Evolutionary conservation across 2,888 invertebrate genomes (phyloP).

Genomic region (Anticlea derivata): DNA sequence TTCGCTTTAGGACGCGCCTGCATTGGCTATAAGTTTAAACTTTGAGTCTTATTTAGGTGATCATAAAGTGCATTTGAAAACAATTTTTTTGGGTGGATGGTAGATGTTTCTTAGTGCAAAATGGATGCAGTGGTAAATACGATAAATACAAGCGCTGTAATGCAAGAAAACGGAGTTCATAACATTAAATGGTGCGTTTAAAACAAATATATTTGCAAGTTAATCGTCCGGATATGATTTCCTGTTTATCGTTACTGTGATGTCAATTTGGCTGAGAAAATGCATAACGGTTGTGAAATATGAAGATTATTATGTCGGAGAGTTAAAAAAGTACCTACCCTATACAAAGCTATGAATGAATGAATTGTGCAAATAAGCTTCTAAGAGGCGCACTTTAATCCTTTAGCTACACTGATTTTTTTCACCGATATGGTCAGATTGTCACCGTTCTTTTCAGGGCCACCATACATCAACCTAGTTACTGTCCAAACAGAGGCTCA

Average conservation of each 20-base stretch:
- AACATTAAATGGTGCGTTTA: conserved; percentile 67
- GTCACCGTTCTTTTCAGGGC: too few relatives aligned
- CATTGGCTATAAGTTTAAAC: background rate
- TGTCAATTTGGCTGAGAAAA: conserved; percentile 28
- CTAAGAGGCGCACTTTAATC: too few relatives aligned
- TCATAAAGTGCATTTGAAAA: conserved; percentile 10
- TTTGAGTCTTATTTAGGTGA: background rate
- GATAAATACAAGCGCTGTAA: conserved; percentile 55
- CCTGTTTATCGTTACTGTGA: conserved; percentile 45
- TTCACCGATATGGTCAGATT: too few relatives aligned
- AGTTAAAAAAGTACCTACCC: too few relatives aligned
- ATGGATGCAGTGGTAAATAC: conserved; percentile 47
- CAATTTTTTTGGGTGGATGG: background rate
- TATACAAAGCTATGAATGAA: too few relatives aligned
- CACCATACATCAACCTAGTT: too few relatives aligned
- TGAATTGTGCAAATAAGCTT: too few relatives aligned
- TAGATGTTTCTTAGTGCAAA: background rate
- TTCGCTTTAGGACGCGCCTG: background rate
- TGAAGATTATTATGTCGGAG: too few relatives aligned
- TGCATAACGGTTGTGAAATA: background rate
- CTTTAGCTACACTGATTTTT: too few relatives aligned
- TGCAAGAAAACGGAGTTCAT: conserved; percentile 59
- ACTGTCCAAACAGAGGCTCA: too few relatives aligned
- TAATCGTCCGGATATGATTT: conserved; percentile 60
- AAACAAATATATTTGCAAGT: conserved; percentile 62